Percentiles rank a stretch among this genome's conserved stretches.
phyloP scores from a whole-genome alignment of 1,140 invertebrate genomes.

The Macrotrachela quadricornifera region DNA sequence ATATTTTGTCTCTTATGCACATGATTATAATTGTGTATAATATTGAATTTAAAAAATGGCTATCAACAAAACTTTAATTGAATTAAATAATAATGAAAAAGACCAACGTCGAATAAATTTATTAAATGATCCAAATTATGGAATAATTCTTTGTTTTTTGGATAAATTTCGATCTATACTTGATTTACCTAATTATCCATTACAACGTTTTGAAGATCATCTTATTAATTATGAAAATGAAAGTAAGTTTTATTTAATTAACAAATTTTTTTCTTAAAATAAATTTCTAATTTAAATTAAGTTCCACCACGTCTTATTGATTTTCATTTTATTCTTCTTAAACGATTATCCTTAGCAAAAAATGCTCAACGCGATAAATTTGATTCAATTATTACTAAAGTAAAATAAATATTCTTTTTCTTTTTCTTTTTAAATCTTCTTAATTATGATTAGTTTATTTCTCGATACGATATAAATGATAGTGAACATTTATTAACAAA shows the following conservation, averaged over 20 bases:
- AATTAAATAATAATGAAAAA: no score
- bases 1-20: no score
- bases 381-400: constrained; percentile 1
- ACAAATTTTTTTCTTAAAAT: not conserved
- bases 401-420: not conserved
- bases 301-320: not conserved
- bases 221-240: constrained; percentile 6
- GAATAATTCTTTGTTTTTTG: not conserved
- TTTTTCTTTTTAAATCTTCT: not conserved
- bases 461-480: not conserved
- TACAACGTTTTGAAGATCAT: not conserved
- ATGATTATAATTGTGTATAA: no score
- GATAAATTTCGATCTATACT: not conserved
- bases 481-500: not conserved
- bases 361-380: constrained; percentile 1
- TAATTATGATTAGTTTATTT: not conserved
- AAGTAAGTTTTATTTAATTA: not conserved
- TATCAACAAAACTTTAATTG: no score
- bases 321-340: not conserved
- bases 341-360: constrained; percentile 1
- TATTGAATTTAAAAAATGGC: no score
- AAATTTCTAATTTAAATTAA: no score
- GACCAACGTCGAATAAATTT: not conserved
- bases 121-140: constrained; percentile 2
- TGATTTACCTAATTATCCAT: not conserved